phyloP scores from a whole-genome alignment of 2,888 invertebrate genomes.

The Ptychoptera albimana region DNA sequence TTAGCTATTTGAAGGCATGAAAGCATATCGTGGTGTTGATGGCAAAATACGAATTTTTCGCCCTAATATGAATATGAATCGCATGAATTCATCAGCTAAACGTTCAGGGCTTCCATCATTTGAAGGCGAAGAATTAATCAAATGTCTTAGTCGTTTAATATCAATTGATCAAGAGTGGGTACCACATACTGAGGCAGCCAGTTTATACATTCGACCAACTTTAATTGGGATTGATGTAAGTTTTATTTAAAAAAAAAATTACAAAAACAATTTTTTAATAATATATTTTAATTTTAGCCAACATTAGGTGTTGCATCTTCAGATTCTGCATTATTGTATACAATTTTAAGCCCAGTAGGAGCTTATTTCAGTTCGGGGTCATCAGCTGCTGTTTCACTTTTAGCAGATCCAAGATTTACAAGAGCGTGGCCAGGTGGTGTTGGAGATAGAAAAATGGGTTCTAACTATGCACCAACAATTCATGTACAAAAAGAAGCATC shows the following conservation, averaged over 20 bases:
- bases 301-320: slow-evolving; percentile 81
- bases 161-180: slow-evolving; percentile 96
- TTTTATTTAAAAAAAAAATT: slow-evolving; percentile 13
- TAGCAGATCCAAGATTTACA: slow-evolving; percentile 70
- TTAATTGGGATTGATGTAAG: slow-evolving; percentile 93
- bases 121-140: slow-evolving; percentile 68
- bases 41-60: slow-evolving; percentile 86
- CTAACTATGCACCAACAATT: slow-evolving; percentile 80
- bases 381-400: slow-evolving; percentile 60
- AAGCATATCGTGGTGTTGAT: slow-evolving; percentile 88
- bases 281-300: slow-evolving; percentile 41
- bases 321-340: slow-evolving; percentile 77
- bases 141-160: slow-evolving; percentile 70
- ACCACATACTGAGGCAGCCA: slow-evolving; percentile 75
- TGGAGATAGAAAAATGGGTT: slow-evolving; percentile 90
- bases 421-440: slow-evolving; percentile 87
- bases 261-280: too few species aligned
- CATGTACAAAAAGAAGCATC: slow-evolving; percentile 64
- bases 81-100: slow-evolving; percentile 77
- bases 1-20: slow-evolving; percentile 96
- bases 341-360: slow-evolving; percentile 86
- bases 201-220: slow-evolving; percentile 91
- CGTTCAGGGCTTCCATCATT: slow-evolving; percentile 81
- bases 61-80: slow-evolving; percentile 85
- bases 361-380: slow-evolving; percentile 64